Base-by-base conservation (phyloP, 2,113 vertebrate genomes). In the Catharus bicknelli region DNA sequence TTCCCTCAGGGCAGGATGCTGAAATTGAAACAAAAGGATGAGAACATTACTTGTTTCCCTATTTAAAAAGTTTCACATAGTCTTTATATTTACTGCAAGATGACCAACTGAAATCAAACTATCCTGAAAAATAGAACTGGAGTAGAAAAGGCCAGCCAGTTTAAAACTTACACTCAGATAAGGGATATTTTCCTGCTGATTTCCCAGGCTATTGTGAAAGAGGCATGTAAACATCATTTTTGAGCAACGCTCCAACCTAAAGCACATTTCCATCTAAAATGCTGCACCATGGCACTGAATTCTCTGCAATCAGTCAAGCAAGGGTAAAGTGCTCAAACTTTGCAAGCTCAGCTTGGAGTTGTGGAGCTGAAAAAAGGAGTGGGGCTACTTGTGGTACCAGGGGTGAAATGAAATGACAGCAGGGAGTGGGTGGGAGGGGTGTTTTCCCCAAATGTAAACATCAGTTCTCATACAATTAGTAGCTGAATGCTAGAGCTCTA, bases 261-360 rank as follows among this genome's bases (percentile, higher is more conserved):
- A 83, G 54, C 40, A 29, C 16, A 20, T 64, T 80, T 89, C 83
- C 63, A 87, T 62, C 78, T 70, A 76, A 80, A 74, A 93, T 80
- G 75, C 83, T 92, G 55, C 77, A 70, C 61, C 70, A 68, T 32
- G 70, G 76, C 88, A 95, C 67, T 3, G 2, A 92, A 81, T 93
- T 86, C 67, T 88, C 94, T 92, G 83, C 79, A 40, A 73, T 59
- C 62, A 62, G 79, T 51, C 79, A 90, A 94, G 84, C 73, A 86
- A 93, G 51, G 54, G 47, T 90, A 95, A 92, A 96, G 92, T 86
- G 82, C 84, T 95, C 93, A 95, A 90, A 95, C 82, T 81, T 59
- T 67, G 80, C 68, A 75, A 89, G 67, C 63, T 84, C 85, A 84
- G 64, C 45, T 86, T 90, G 62, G 64, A 92, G 42, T 58, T 78